Conservation (phyloP, 2,113 vertebrate species). For the Danionella cerebrum region DNA sequence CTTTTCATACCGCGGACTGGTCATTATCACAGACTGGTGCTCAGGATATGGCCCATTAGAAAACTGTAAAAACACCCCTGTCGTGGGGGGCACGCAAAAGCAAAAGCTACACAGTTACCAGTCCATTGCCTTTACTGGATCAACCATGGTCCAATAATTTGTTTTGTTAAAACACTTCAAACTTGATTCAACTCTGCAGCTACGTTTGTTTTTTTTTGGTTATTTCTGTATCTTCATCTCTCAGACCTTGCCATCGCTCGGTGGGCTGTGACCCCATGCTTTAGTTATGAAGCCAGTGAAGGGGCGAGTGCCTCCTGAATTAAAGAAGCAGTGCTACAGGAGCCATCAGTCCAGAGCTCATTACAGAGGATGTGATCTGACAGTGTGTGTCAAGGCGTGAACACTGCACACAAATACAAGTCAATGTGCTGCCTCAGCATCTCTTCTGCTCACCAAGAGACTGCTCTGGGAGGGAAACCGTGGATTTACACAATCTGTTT, state of each 20-base stretch:
- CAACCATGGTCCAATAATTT: too few relatives aligned
- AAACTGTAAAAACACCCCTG: too few relatives aligned
- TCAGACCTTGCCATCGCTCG: not conserved
- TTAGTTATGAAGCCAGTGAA: not conserved
- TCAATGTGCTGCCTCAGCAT: slow-evolving; percentile 26
- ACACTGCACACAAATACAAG: slow-evolving; percentile 20
- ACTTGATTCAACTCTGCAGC: not conserved
- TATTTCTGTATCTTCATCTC: not conserved
- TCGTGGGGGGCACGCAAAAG: too few relatives aligned
- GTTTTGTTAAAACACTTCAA: not conserved
- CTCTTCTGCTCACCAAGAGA: not conserved
- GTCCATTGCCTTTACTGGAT: too few relatives aligned
- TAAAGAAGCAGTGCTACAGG: slow-evolving; percentile 5
- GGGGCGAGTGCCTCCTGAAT: not conserved
- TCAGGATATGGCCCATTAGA: too few relatives aligned
- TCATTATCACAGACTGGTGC: too few relatives aligned
- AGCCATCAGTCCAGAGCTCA: slow-evolving; percentile 19
- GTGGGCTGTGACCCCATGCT: not conserved
- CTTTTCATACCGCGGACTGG: too few relatives aligned
- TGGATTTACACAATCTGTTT: slow-evolving; percentile 13
- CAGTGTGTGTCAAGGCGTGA: slow-evolving; percentile 22
- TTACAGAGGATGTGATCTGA: slow-evolving; percentile 28
- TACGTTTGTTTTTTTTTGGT: not conserved
- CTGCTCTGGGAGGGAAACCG: not conserved
- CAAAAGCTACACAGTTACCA: too few relatives aligned